These are phyloP conservation scores for Pycnomerus fuliginosus DNA, from an alignment of 2,888 invertebrate genomes.

Conservation along the genomic window DNA sequence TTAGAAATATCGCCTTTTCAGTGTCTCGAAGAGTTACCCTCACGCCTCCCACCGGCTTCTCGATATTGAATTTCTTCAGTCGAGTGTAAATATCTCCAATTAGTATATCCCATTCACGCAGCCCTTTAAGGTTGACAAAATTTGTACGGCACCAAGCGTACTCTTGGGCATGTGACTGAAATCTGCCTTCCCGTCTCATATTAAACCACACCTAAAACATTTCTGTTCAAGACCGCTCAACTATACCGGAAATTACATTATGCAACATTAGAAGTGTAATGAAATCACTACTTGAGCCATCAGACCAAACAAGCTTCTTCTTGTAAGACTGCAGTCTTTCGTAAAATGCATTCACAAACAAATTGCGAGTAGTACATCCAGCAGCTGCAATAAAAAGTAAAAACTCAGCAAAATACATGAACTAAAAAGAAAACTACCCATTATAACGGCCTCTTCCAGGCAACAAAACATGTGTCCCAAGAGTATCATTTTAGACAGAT, in stretches of 20 bases:
- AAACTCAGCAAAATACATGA: neutral
- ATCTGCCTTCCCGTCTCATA: slow-evolving; percentile 36
- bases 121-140: slow-evolving; percentile 69
- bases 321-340: slow-evolving; percentile 69
- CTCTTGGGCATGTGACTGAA: slow-evolving; percentile 30
- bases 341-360: slow-evolving; percentile 75
- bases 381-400: slow-evolving; percentile 61
- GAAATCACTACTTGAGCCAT: slow-evolving; percentile 81
- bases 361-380: slow-evolving; percentile 75
- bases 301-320: slow-evolving; percentile 78
- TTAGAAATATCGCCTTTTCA: slow-evolving; percentile 64
- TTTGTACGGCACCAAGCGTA: slow-evolving; percentile 66
- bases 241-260: slow-evolving; percentile 60
- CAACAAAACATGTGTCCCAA: slow-evolving; percentile 85
- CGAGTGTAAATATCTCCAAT: slow-evolving; percentile 69
- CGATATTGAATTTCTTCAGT: slow-evolving; percentile 62
- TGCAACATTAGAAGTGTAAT: slow-evolving; percentile 81
- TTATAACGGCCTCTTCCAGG: slow-evolving; percentile 80
- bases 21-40: slow-evolving; percentile 51
- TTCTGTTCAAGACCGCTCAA: slow-evolving; percentile 4
- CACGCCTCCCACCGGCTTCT: slow-evolving; percentile 53
- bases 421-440: slow-evolving; percentile 56
- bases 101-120: slow-evolving; percentile 72
- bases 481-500: slow-evolving; percentile 78
- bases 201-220: slow-evolving; percentile 63